Evolutionary conservation across 1,140 invertebrate genomes (phyloP).

Genomic region (Streblospio benedicti): DNA sequence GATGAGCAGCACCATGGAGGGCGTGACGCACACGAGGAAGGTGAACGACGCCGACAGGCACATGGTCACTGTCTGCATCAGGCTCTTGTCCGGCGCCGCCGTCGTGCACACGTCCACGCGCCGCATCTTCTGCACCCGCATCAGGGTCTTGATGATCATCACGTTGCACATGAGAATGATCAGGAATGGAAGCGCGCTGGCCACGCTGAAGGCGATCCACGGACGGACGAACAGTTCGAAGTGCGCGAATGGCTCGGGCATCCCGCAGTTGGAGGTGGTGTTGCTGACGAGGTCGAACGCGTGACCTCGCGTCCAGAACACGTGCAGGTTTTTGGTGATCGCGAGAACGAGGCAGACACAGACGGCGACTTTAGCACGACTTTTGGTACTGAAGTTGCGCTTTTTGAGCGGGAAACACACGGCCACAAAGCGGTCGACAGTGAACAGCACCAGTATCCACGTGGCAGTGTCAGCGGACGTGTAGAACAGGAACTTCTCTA

Average conservation of each 20-base stretch:
- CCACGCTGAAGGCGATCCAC: constrained; percentile 14
- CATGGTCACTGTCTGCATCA: constrained; percentile 16
- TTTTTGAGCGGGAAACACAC: constrained; percentile 22
- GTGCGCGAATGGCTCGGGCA: background rate
- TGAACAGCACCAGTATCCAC: constrained; percentile 23
- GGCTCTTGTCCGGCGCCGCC: background rate
- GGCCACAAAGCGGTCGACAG: constrained; percentile 24
- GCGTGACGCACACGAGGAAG: constrained; percentile 13
- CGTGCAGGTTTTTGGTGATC: constrained; percentile 13
- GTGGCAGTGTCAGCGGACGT: constrained; percentile 18
- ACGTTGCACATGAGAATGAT: constrained; percentile 12
- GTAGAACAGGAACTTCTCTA: constrained; percentile 19
- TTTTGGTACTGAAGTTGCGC: background rate
- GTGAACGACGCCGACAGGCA: constrained; percentile 17
- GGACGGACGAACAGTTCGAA: constrained; percentile 15
- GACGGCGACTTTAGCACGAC: constrained; percentile 3
- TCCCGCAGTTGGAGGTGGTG: constrained; percentile 10
- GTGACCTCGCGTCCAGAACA: constrained; percentile 11
- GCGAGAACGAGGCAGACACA: constrained; percentile 1
- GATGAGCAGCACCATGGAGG: constrained; percentile 16
- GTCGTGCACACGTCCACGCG: background rate
- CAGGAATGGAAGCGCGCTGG: constrained; percentile 10
- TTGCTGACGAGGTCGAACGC: background rate
- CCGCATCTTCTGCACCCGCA: background rate
- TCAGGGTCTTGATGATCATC: constrained; percentile 2